phyloP scores from a whole-genome alignment of 53 echinoderm and acorn worm genomes.

The Temnopleurus reevesii region DNA sequence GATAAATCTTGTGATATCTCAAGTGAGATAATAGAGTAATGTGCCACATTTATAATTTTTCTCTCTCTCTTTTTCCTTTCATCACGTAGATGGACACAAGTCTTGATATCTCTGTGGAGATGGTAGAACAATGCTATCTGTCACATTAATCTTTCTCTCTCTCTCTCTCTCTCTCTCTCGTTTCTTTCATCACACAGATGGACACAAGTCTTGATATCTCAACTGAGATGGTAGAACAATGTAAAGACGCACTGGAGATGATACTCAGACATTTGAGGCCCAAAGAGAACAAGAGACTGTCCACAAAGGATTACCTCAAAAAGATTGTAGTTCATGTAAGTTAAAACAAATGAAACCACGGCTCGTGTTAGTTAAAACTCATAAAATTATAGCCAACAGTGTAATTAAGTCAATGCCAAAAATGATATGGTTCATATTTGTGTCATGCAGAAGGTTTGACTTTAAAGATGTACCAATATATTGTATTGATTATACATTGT shows the following conservation, averaged over 20 bases:
- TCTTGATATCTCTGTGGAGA: constrained; percentile 58
- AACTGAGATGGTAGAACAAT: constrained; percentile 61
- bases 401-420: too few relatives aligned
- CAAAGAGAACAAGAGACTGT: constrained; percentile 65
- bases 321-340: constrained; percentile 68
- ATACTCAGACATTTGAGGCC: constrained; percentile 56
- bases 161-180: not conserved
- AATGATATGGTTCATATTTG: too few relatives aligned
- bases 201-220: constrained; percentile 55
- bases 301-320: constrained; percentile 69
- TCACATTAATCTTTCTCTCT: not conserved
- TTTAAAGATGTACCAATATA: too few relatives aligned
- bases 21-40: too few relatives aligned
- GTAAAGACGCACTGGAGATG: constrained; percentile 65
- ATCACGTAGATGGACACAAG: constrained; percentile 55
- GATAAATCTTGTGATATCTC: too few relatives aligned
- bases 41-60: too few relatives aligned
- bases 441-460: too few relatives aligned
- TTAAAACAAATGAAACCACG: too few relatives aligned
- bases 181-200: constrained; percentile 54
- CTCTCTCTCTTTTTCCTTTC: not conserved
- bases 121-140: constrained; percentile 61
- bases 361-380: too few relatives aligned
- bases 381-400: too few relatives aligned
- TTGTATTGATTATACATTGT: too few relatives aligned